These are phyloP conservation scores for Shinisaurus crocodilurus DNA, from an alignment of 2,113 vertebrate genomes.

Conservation along the genomic window DNA sequence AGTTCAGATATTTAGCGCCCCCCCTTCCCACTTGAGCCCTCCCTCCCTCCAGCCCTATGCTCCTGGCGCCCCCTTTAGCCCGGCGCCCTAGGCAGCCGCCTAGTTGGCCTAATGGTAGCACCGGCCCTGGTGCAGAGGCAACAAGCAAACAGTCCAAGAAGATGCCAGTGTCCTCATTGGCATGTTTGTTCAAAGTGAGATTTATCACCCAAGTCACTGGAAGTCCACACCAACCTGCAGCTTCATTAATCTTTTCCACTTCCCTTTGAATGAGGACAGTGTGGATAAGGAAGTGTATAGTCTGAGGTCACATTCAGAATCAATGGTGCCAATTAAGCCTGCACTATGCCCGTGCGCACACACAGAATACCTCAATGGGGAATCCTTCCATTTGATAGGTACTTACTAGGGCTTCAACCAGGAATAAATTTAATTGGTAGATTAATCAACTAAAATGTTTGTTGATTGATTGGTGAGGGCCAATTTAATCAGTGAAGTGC, in stretches of 20 bases:
- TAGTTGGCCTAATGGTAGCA: too few relatives aligned
- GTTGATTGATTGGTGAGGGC: background rate
- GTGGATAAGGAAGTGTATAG: background rate
- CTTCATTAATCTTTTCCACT: conserved; percentile 45
- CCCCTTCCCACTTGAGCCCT: too few relatives aligned
- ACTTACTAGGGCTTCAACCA: background rate
- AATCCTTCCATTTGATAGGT: background rate
- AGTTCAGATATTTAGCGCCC: too few relatives aligned
- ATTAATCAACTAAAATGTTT: background rate
- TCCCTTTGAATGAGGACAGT: conserved; percentile 34
- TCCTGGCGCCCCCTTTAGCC: too few relatives aligned
- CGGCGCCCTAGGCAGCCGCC: too few relatives aligned
- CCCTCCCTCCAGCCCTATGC: too few relatives aligned
- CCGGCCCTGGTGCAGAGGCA: too few relatives aligned
- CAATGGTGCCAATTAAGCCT: conserved; percentile 11
- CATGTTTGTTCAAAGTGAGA: conserved; percentile 56
- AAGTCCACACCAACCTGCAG: conserved; percentile 44
- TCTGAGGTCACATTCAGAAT: background rate
- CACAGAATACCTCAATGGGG: background rate
- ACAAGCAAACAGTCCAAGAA: conserved; percentile 27
- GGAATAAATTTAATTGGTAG: background rate
- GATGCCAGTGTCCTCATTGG: conserved; percentile 36
- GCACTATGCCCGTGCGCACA: background rate
- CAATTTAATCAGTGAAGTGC: background rate
- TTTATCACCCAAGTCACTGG: conserved; percentile 54